Evolutionary conservation across 2,888 invertebrate genomes (phyloP).

Genomic region (Hoplodrina ambigua): DNA sequence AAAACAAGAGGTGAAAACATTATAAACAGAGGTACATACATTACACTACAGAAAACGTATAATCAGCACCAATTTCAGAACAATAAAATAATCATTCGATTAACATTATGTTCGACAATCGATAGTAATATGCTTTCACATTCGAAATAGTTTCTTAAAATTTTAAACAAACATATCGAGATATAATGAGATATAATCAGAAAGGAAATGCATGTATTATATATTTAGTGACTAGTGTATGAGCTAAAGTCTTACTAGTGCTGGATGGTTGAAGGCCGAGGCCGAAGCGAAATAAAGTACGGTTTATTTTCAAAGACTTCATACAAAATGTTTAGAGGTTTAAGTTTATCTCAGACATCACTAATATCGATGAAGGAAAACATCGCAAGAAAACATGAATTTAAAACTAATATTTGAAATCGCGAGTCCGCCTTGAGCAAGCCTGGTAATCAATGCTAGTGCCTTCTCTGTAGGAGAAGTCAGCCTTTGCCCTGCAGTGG

Average conservation of each 20-base stretch:
- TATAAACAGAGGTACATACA: neutral
- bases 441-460: too few species aligned
- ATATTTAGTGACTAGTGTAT: conserved; percentile 59
- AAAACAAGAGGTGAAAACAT: conserved; percentile 11
- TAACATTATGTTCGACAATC: conserved; percentile 58
- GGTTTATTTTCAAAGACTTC: neutral
- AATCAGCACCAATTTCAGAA: conserved; percentile 55
- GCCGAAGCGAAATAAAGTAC: conserved; percentile 21
- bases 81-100: conserved; percentile 59
- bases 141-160: conserved; percentile 64
- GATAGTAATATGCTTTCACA: conserved; percentile 64
- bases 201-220: conserved; percentile 73
- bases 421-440: too few species aligned
- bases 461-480: too few species aligned
- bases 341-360: too few species aligned
- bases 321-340: too few species aligned
- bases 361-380: too few species aligned
- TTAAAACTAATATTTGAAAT: too few species aligned
- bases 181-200: conserved; percentile 82
- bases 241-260: neutral
- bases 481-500: too few species aligned
- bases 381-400: too few species aligned
- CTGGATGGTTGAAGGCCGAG: conserved; percentile 9
- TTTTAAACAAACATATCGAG: conserved; percentile 74
- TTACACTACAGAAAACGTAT: conserved; percentile 22